Base-by-base conservation (phyloP, 1,140 invertebrate genomes). In the Cotesia glomerata region DNA sequence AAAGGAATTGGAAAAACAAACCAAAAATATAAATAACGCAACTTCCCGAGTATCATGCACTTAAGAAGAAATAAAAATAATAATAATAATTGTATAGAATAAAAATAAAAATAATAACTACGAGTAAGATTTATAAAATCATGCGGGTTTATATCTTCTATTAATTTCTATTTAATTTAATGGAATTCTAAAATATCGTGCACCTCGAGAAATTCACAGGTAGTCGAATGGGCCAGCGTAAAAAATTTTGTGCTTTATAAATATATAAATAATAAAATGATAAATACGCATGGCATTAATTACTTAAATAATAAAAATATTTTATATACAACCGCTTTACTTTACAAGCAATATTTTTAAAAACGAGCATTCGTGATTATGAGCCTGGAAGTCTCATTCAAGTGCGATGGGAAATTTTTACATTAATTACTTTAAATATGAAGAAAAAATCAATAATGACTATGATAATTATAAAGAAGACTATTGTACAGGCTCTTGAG, bases 41-140 rank as follows among this genome's bases (percentile, higher is more conserved):
- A 80, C 86, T 87, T 87, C 82, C 85, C 82, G 85, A 85, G 84
- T 82, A 83, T 85, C 84, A 84, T 87, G 84, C 80, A 71, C 45
- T 36, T 36, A 5, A 8, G 45, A 58, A 49, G 36, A 54, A 34
- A 68, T 18, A 56, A 69, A 51, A 58, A 69, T n/a, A 34, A 61
- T 16, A 61, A 32, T 59, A 45, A 14, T 35, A 63, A 45, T 11
- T 45, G 8, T 11, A 3, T 32, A 5, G 34, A 34, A 68, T 18
- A 56, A 69, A 61, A 58, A 69, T n/a, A 34, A 61, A 9, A 61
- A 32, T 59, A 45, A 14, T 14, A 63, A 45, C 8, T 45, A 45
- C 39, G 26, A 26, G 26, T 26, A 26, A 26, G 26, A 26, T 26
- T 26, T 26, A 26, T 26, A 26, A 26, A 26, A 45, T 9, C 39